A percentile compares a stretch with the other conserved stretches of the same genome.
phyloP scores from a whole-genome alignment of 2,797 vertebrate species.

The Spinus pinus region DNA sequence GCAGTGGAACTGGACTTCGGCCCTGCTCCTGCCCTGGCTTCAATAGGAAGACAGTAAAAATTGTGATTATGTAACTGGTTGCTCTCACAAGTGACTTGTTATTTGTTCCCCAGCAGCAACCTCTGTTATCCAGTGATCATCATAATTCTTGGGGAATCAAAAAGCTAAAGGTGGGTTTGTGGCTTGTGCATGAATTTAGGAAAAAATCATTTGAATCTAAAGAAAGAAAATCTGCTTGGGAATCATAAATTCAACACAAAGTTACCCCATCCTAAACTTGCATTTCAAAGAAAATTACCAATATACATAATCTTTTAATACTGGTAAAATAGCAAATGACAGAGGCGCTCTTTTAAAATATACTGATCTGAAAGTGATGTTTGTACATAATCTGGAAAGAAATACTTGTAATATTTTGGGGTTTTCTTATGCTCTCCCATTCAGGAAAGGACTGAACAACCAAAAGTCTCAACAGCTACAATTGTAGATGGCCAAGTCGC shows the following conservation, averaged over 20 bases:
- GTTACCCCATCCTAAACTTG: neutral
- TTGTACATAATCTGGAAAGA: neutral
- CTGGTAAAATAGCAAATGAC: neutral
- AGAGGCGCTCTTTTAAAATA: neutral
- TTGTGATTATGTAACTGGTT: neutral
- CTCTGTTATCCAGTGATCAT: neutral
- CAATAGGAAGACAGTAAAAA: neutral
- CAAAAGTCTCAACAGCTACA: neutral
- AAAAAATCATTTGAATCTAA: neutral
- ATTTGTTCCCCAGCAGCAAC: neutral
- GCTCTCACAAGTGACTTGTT: neutral
- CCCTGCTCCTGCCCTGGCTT: neutral
- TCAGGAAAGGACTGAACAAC: neutral
- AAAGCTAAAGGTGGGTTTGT: neutral
- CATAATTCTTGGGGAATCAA: neutral
- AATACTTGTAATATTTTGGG: neutral
- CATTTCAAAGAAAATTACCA: neutral
- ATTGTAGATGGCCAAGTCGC: accelerated
- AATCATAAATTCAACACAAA: neutral
- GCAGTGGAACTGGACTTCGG: neutral
- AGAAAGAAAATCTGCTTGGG: neutral
- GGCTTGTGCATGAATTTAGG: neutral
- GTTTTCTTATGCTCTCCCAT: neutral
- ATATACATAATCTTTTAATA: neutral
- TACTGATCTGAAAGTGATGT: neutral